A percentile compares a stretch with the other conserved stretches of the same genome.
Conservation (phyloP, 92 coral and sea anemone species). For the Porites evermanni region DNA sequence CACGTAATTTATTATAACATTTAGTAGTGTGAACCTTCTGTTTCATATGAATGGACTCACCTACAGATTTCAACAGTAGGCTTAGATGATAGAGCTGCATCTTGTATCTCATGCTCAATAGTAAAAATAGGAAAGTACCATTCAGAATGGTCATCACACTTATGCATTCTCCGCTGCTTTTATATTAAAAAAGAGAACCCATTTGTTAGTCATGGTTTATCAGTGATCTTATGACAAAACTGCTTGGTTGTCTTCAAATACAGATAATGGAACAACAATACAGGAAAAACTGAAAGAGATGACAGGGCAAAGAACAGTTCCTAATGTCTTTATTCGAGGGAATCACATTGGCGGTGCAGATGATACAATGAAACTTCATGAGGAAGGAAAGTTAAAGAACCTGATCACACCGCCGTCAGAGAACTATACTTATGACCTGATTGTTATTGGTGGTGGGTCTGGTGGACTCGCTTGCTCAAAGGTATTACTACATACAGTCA, state of each 20-base stretch:
- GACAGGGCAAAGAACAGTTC: conserved; percentile 92
- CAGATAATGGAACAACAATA: conserved; percentile 83
- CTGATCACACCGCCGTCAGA: conserved; percentile 80
- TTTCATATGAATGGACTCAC: too few species aligned
- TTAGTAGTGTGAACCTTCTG: too few species aligned
- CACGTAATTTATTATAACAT: too few species aligned
- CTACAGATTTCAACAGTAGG: too few species aligned
- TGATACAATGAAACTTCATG: conserved; percentile 67
- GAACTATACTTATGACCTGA: conserved; percentile 85
- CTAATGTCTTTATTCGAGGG: conserved; percentile 90
- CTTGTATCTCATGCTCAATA: too few species aligned
- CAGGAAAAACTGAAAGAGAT: conserved; percentile 78
- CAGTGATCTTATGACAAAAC: not conserved
- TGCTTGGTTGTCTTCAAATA: not conserved
- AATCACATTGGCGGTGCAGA: conserved; percentile 93
- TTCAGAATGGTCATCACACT: too few species aligned
- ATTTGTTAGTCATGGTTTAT: too few species aligned
- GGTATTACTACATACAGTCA: conserved; percentile 44
- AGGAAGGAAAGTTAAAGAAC: conserved; percentile 70
- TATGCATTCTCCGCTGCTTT: too few species aligned
- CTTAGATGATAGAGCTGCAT: too few species aligned
- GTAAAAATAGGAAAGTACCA: too few species aligned
- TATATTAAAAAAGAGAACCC: too few species aligned
- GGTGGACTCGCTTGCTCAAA: conserved; percentile 96
- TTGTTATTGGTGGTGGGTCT: conserved; percentile 98